phyloP scores from a whole-genome alignment of 2,797 vertebrate genomes.

The Clarias pachynema region DNA sequence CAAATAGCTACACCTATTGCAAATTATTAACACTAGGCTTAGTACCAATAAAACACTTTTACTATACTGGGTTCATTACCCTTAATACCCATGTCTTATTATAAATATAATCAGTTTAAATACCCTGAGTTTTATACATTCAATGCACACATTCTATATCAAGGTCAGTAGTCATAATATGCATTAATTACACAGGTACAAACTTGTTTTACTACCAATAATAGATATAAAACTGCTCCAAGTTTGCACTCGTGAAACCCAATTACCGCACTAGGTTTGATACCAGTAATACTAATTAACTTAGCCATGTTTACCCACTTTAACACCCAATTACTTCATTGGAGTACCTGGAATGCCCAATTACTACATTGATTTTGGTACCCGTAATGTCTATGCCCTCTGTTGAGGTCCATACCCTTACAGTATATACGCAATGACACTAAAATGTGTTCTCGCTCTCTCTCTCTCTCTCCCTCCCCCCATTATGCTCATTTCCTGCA shows the following conservation, averaged over 20 bases:
- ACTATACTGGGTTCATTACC: neutral
- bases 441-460: neutral
- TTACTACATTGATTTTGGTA: neutral
- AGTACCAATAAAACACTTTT: no score
- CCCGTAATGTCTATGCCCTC: neutral
- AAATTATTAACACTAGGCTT: no score
- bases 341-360: neutral
- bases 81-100: neutral
- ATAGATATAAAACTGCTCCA: neutral
- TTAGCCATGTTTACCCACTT: no score
- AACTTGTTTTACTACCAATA: neutral
- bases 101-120: neutral
- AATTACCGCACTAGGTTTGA: neutral
- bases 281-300: neutral
- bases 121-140: no score
- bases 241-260: no score
- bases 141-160: neutral
- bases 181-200: neutral
- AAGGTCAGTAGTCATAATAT: neutral
- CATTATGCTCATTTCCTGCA: neutral
- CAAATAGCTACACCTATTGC: no score
- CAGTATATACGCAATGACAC: neutral
- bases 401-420: neutral
- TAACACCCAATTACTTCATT: neutral
- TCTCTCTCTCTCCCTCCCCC: neutral